A percentile compares a stretch with the other conserved stretches of the same genome.
These are phyloP conservation scores for Octomys mimax DNA, from an alignment of 2,797 vertebrate genomes.

Conservation along the genomic window DNA sequence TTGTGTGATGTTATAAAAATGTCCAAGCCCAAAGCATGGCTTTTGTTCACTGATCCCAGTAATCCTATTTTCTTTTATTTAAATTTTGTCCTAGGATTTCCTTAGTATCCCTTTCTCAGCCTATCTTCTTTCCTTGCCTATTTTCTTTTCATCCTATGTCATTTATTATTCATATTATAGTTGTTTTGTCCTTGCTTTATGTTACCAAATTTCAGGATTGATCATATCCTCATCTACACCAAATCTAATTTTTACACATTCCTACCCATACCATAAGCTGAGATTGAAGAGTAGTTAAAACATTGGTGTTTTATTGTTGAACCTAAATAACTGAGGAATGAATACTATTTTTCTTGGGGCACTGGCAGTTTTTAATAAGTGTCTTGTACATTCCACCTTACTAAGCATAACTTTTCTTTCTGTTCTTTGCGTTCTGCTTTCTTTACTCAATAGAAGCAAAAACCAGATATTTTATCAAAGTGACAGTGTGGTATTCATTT, in stretches of 20 bases:
- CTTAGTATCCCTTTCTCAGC: fast-evolving
- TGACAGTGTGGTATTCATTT: constrained; percentile 81
- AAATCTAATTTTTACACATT: constrained; percentile 13
- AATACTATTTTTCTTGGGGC: constrained; percentile 46
- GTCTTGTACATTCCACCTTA: constrained; percentile 63
- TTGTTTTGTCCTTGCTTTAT: background rate
- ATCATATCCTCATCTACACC: background rate
- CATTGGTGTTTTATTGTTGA: constrained; percentile 60
- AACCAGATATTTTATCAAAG: constrained; percentile 84
- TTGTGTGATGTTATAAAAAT: background rate
- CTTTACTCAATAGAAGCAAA: constrained; percentile 70
- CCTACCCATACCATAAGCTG: background rate
- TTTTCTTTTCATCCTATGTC: background rate
- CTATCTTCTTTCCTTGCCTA: background rate
- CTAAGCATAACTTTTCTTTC: constrained; percentile 73
- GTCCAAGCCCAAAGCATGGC: background rate
- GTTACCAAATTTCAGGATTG: constrained; percentile 9
- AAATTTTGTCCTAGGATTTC: background rate
- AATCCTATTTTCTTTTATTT: background rate
- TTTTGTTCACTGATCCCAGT: background rate
- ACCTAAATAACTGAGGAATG: background rate
- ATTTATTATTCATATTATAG: background rate
- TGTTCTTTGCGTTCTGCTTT: constrained; percentile 66
- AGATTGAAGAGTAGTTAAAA: constrained; percentile 7
- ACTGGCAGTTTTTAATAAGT: constrained; percentile 54